Conservation (phyloP, 1,140 invertebrate genomes). For the Brachionus rotundiformis region DNA sequence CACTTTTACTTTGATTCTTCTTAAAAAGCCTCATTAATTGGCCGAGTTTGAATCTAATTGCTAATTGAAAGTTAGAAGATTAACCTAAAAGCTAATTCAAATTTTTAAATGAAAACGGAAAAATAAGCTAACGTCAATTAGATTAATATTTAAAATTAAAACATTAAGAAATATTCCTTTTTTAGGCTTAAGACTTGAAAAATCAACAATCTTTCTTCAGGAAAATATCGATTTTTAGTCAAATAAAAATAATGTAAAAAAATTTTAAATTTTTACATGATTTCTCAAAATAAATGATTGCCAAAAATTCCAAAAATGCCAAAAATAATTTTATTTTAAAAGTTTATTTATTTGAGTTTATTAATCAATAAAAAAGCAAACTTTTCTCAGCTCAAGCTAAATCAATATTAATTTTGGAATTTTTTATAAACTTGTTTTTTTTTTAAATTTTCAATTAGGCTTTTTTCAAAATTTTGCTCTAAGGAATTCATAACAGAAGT, state of each 20-base stretch:
- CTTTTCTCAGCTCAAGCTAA: background rate
- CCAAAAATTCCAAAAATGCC: no score
- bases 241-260: background rate
- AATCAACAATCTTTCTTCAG: background rate
- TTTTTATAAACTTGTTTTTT: no score
- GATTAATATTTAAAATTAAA: background rate
- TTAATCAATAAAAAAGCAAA: background rate
- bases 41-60: background rate
- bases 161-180: background rate
- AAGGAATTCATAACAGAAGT: no score
- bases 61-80: background rate
- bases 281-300: no score
- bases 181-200: background rate
- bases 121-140: background rate
- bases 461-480: no score
- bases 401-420: no score
- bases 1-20: constrained; percentile 1
- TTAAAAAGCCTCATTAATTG: constrained; percentile 25
- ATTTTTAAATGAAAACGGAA: background rate
- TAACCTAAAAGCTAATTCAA: background rate
- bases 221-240: background rate
- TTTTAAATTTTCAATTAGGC: no score
- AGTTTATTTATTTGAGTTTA: background rate
- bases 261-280: background rate
- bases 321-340: background rate